A percentile compares a stretch with the other conserved stretches of the same genome.
These are phyloP conservation scores for Frieseomelitta varia DNA, from an alignment of 1,140 invertebrate genomes.

Conservation along the genomic window DNA sequence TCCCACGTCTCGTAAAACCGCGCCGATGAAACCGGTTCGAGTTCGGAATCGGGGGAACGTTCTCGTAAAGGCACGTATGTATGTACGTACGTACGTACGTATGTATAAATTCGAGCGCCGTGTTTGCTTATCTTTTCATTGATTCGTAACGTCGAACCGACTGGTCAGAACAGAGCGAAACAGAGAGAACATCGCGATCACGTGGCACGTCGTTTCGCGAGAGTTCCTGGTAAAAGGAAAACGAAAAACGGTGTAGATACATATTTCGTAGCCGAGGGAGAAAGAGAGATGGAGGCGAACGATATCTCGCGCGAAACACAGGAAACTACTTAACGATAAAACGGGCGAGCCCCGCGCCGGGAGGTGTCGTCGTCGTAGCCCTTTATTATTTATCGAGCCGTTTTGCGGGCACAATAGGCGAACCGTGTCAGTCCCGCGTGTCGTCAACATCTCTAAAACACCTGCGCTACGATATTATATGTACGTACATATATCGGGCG, in stretches of 20 bases:
- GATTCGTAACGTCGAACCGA: background rate
- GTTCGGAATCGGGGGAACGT: no score
- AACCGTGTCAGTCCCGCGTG: no score
- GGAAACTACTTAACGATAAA: slow-evolving; percentile 52
- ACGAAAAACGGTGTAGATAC: background rate
- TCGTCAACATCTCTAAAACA: background rate
- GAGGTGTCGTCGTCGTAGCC: background rate
- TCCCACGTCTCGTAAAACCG: background rate
- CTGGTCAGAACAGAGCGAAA: no score
- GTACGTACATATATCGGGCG: slow-evolving; percentile 18
- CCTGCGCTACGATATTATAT: background rate
- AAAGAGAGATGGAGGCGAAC: background rate
- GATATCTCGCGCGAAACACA: slow-evolving; percentile 23
- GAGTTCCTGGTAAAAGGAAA: background rate
- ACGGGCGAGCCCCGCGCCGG: background rate
- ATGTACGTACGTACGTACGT: no score
- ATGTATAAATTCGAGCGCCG: background rate
- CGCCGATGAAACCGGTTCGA: background rate
- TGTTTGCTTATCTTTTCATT: background rate
- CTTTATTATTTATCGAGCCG: slow-evolving; percentile 9
- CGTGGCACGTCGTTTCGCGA: background rate
- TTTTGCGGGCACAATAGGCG: background rate
- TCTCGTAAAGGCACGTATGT: no score
- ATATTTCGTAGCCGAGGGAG: background rate
- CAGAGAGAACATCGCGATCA: background rate